Conservation (phyloP, 2,797 vertebrate species). For the Kryptopterus vitreolus region DNA sequence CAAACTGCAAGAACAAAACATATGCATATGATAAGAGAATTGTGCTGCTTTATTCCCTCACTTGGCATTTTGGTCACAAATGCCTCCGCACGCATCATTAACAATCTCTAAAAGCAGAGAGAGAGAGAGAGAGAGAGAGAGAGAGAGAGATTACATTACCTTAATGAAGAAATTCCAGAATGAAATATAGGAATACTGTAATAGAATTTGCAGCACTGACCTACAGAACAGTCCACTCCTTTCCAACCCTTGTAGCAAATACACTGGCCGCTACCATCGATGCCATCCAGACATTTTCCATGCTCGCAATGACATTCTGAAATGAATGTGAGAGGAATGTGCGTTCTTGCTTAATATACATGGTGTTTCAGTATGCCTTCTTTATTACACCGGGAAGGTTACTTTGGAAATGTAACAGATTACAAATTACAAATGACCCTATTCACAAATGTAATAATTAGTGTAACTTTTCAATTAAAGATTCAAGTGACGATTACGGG, state of each 20-base stretch:
- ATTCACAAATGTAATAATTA: no score
- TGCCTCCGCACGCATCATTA: constrained; percentile 78
- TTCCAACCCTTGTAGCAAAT: constrained; percentile 89
- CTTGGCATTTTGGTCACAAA: constrained; percentile 85
- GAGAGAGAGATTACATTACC: background rate
- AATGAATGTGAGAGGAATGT: background rate
- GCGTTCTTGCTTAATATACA: background rate
- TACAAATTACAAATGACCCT: no score
- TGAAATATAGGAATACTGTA: constrained; percentile 8
- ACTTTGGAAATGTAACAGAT: no score
- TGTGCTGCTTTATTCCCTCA: constrained; percentile 69
- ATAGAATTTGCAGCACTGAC: constrained; percentile 65
- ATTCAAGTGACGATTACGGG: no score
- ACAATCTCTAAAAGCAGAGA: constrained; percentile 79
- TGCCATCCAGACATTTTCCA: constrained; percentile 86
- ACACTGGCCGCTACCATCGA: constrained; percentile 84
- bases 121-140: no score
- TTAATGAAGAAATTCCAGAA: background rate
- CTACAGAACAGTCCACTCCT: constrained; percentile 78
- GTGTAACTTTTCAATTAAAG: no score
- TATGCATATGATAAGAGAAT: background rate
- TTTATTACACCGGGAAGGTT: background rate
- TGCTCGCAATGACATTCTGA: constrained; percentile 85
- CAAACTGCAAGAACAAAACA: background rate
- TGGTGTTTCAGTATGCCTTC: background rate